Percentiles rank a stretch among this genome's conserved stretches.
Evolutionary conservation across 2,888 invertebrate species (phyloP).

Genomic region (Orchesellides sinensis): DNA sequence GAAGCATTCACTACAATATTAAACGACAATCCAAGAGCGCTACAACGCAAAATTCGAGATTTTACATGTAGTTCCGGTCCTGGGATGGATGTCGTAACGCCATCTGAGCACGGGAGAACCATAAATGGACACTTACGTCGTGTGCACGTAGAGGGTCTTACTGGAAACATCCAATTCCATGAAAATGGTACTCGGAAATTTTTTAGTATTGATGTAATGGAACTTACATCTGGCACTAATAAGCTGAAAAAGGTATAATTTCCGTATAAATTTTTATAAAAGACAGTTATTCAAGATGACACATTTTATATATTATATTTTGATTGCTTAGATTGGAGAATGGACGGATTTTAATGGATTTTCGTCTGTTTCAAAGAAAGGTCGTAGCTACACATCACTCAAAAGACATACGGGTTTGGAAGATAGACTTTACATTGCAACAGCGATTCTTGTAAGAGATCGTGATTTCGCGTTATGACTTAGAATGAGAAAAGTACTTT

Average conservation of each 20-base stretch:
- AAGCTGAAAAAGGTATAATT: constrained; percentile 86
- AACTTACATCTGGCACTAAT: constrained; percentile 94
- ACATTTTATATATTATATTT: constrained; percentile 3
- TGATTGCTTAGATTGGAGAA: constrained; percentile 56
- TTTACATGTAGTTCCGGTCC: constrained; percentile 61
- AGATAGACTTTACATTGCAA: constrained; percentile 50
- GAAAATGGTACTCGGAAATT: constrained; percentile 92
- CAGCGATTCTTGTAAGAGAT: constrained; percentile 52
- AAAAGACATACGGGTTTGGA: neutral
- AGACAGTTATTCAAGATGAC: neutral
- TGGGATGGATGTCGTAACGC: constrained; percentile 51
- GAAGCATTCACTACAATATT: constrained; percentile 93
- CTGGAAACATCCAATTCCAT: constrained; percentile 93
- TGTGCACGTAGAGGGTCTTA: constrained; percentile 90
- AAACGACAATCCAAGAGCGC: constrained; percentile 84
- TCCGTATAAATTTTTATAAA: neutral
- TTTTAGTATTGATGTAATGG: constrained; percentile 92
- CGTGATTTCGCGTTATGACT: neutral
- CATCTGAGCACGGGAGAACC: constrained; percentile 61
- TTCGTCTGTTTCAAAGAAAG: constrained; percentile 32
- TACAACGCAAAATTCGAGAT: constrained; percentile 50
- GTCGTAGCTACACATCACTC: constrained; percentile 9
- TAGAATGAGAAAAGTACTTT: neutral
- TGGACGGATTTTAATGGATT: constrained; percentile 67
- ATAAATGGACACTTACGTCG: constrained; percentile 65